Evolutionary conservation across 2,113 vertebrate genomes (phyloP).

Genomic region (Leptosomus discolor): DNA sequence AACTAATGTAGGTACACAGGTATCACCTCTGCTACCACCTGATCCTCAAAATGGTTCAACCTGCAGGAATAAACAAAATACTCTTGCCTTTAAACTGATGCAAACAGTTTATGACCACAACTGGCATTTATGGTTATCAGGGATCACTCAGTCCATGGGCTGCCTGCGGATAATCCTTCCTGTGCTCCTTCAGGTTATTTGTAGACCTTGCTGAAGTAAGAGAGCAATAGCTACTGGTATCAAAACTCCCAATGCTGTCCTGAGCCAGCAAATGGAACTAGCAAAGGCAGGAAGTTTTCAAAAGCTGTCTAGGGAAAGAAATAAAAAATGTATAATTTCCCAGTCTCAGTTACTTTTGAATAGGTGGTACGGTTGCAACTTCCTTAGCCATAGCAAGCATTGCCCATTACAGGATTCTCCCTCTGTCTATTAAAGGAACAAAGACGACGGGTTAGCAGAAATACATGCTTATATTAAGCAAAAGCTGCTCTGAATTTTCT

Average conservation of each 20-base stretch:
- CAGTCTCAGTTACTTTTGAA: neutral
- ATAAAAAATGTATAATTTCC: neutral
- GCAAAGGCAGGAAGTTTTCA: neutral
- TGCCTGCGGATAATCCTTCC: neutral
- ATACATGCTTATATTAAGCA: neutral
- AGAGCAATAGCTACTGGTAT: neutral
- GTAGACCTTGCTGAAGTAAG: neutral
- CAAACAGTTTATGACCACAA: neutral
- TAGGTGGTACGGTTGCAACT: neutral
- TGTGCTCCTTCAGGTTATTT: neutral
- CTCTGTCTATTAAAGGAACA: neutral
- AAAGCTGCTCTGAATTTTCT: neutral
- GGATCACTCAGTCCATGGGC: neutral
- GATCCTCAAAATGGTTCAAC: neutral
- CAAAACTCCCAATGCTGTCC: neutral
- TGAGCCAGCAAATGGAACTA: accelerated
- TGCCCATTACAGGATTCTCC: neutral
- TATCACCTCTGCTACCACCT: neutral
- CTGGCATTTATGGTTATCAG: neutral
- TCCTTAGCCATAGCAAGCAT: neutral
- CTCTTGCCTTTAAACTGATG: neutral
- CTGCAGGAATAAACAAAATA: neutral
- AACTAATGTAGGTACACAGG: neutral
- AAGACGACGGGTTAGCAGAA: neutral
- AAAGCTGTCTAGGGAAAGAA: neutral